Evolutionary conservation across 2,113 vertebrate genomes (phyloP).

Genomic region (Pithys albifrons): DNA sequence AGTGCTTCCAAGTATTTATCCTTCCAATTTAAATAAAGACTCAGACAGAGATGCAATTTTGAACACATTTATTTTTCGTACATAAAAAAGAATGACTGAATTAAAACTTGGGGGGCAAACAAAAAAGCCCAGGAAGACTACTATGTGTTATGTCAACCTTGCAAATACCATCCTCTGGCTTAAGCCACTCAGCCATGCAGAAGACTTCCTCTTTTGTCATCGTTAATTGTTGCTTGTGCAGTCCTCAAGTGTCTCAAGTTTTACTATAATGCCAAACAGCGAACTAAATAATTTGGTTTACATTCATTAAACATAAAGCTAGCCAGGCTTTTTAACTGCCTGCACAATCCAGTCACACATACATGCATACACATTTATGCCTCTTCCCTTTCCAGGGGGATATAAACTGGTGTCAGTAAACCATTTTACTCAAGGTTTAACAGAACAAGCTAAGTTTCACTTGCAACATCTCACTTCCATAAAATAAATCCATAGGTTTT

Average conservation of each 20-base stretch:
- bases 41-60: conserved; percentile 62
- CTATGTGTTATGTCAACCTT: neutral
- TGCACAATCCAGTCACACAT: neutral
- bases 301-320: neutral
- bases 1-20: neutral
- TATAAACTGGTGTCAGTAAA: neutral
- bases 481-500: neutral
- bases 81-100: conserved; percentile 53
- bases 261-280: neutral
- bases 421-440: neutral
- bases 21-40: conserved; percentile 67
- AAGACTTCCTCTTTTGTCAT: neutral
- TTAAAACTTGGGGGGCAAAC: conserved; percentile 27
- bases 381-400: neutral
- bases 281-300: neutral
- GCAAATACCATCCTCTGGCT: neutral
- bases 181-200: neutral
- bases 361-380: neutral
- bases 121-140: conserved; percentile 50
- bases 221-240: neutral
- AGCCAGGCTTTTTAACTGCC: neutral
- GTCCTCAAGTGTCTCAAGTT: conserved; percentile 17
- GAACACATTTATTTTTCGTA: conserved; percentile 76
- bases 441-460: neutral
- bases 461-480: neutral